Evolutionary conservation across 2,797 vertebrate species (phyloP).

Genomic region (Poecilia velifera): DNA sequence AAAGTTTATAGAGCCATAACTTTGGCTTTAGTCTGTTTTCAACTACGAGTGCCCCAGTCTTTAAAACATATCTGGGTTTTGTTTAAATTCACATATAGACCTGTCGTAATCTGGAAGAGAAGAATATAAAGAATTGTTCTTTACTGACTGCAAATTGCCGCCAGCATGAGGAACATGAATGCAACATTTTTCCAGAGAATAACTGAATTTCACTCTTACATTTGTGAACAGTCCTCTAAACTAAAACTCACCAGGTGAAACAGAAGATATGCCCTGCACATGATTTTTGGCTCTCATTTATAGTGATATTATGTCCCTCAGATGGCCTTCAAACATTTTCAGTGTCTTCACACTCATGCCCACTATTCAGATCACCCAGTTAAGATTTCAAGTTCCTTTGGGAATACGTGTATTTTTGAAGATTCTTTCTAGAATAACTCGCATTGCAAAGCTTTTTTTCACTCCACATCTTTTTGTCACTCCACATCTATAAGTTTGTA

Average conservation of each 20-base stretch:
- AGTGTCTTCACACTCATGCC: not conserved
- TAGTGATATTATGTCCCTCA: slow-evolving; percentile 21
- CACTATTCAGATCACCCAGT: not conserved
- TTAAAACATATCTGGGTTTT: slow-evolving; percentile 26
- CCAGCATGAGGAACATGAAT: not conserved
- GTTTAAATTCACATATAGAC: slow-evolving; percentile 25
- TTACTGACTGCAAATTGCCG: not conserved
- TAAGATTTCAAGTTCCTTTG: not conserved
- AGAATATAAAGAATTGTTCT: not conserved
- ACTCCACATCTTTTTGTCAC: not conserved
- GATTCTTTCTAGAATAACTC: not conserved
- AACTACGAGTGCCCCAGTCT: slow-evolving; percentile 20
- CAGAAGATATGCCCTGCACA: slow-evolving; percentile 19
- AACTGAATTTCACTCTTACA: slow-evolving; percentile 1
- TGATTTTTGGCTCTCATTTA: slow-evolving; percentile 28
- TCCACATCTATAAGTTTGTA: not conserved
- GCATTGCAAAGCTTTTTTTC: not conserved
- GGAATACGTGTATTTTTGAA: not conserved
- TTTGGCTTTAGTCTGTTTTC: not conserved
- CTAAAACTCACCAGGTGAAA: slow-evolving; percentile 12
- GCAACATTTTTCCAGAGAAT: not conserved
- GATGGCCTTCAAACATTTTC: not conserved
- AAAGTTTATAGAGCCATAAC: not conserved
- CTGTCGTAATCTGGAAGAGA: slow-evolving; percentile 12
- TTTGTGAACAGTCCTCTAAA: slow-evolving; percentile 2